A percentile compares a stretch with the other conserved stretches of the same genome.
These are phyloP conservation scores for Pitta sordida DNA, from an alignment of 2,113 vertebrate genomes.

Conservation along the genomic window DNA sequence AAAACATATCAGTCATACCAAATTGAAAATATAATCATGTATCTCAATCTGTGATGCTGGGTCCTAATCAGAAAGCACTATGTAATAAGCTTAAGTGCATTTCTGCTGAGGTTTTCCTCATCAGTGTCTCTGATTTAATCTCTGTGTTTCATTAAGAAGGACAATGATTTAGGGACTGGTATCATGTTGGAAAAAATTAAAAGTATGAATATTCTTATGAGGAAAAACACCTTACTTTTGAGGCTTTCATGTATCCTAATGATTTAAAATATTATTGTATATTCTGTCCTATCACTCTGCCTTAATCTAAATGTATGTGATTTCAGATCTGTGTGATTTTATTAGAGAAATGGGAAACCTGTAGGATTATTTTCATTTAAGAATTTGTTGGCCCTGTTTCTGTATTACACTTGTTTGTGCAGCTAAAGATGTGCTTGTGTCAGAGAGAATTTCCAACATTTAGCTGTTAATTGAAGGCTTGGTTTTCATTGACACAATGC, in stretches of 20 bases:
- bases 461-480: background rate
- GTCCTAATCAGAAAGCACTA: conserved; percentile 17
- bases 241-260: background rate
- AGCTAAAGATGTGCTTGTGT: background rate
- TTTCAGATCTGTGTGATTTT: background rate
- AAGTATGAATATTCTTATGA: background rate
- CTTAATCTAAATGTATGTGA: background rate
- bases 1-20: background rate
- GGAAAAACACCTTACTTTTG: background rate
- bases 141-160: conserved; percentile 23
- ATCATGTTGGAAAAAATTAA: background rate
- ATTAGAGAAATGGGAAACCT: background rate
- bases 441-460: background rate
- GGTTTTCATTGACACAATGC: background rate
- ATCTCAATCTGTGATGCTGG: background rate
- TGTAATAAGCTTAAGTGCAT: conserved; percentile 24
- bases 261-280: background rate
- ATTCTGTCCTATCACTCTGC: background rate
- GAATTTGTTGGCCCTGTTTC: background rate
- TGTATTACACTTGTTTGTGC: background rate
- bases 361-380: background rate
- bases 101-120: conserved; percentile 13
- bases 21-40: conserved; percentile 8
- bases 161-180: background rate
- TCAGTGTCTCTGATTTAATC: conserved; percentile 43